Base-by-base conservation (phyloP, 2,113 vertebrate genomes). In the Ceratotherium simum region DNA sequence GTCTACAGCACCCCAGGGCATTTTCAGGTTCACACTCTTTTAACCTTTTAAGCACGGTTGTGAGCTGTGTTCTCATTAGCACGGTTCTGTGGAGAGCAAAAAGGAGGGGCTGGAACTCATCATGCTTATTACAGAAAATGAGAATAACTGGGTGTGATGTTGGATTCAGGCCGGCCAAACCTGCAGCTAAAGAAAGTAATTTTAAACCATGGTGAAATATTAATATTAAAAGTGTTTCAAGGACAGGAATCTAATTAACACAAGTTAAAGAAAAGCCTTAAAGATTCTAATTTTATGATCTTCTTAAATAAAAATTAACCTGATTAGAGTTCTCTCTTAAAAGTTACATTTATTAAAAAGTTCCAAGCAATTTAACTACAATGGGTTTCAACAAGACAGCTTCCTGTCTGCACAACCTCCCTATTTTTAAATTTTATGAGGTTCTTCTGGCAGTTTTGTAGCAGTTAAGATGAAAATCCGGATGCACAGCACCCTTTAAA, bases 231-330 rank as follows among this genome's bases (percentile, higher is more conserved):
- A 97, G 96, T 85, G 80, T 96, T 98, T 92, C 78, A 90, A 33
- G 8, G 91, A 97, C 92, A 3, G 73, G 90, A 96, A 94, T 96
- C 98, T 98, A 98, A 98, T 98, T 42, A 98, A 97, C 85, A 93
- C 70, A 96, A 97, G 95, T 94, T 96, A 92, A 92, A 85, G 91
- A 91, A 91, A 96, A 98, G 65, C 56, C 95, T 96, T 88, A 17
- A 85, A 97, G 81, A 97, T 89, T 97, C 97, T 95, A 91, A 97
- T 98, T 97, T 98, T 96, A 88, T 96, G 94, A 96, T 98, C 97
- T 97, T 97, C 98, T 98, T 98, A 98, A 97, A 98, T 98, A 98
- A 98, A 99, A 98, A 99, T 98, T 99, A 99, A 98, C 98, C 95
- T 27, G 89, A 98, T 92, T 97, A 98, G 97, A 97, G 78, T 87